These are phyloP conservation scores for Drosophila ogumai DNA, from an alignment of 1,140 invertebrate genomes.

Conservation along the genomic window DNA sequence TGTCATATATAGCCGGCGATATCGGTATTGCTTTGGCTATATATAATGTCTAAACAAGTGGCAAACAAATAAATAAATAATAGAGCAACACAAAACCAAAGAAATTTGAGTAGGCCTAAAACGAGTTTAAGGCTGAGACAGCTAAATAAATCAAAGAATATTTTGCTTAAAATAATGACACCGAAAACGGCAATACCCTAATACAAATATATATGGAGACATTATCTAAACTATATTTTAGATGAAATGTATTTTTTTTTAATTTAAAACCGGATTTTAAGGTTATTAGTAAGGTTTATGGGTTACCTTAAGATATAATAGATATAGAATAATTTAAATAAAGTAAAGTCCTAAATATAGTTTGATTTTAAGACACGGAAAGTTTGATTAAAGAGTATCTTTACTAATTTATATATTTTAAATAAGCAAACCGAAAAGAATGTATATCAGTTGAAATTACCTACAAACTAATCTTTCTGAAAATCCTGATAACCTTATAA, in stretches of 20 bases:
- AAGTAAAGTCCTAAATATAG: too few relatives aligned
- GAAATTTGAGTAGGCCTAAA: conserved; percentile 51
- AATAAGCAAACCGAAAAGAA: not conserved
- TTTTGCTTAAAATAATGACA: not conserved
- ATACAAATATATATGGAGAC: too few relatives aligned
- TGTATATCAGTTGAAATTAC: not conserved
- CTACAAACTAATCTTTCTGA: not conserved
- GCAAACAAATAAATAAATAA: not conserved
- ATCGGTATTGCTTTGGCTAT: not conserved
- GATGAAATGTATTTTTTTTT: not conserved
- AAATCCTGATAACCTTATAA: not conserved
- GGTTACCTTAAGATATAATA: too few relatives aligned
- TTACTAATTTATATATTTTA: not conserved
- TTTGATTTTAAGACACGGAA: too few relatives aligned
- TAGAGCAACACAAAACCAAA: not conserved
- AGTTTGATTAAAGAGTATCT: not conserved
- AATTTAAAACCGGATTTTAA: not conserved
- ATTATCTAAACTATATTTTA: not conserved
- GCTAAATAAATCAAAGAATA: conserved; percentile 16
- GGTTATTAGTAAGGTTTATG: not conserved
- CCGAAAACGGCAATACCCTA: not conserved
- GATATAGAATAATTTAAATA: too few relatives aligned
- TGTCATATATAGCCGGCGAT: not conserved
- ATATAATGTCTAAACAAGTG: conserved; percentile 1
- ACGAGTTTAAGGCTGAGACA: conserved; percentile 40